Conservation (phyloP, 2,797 vertebrate species). For the Acipenser transmontanus region DNA sequence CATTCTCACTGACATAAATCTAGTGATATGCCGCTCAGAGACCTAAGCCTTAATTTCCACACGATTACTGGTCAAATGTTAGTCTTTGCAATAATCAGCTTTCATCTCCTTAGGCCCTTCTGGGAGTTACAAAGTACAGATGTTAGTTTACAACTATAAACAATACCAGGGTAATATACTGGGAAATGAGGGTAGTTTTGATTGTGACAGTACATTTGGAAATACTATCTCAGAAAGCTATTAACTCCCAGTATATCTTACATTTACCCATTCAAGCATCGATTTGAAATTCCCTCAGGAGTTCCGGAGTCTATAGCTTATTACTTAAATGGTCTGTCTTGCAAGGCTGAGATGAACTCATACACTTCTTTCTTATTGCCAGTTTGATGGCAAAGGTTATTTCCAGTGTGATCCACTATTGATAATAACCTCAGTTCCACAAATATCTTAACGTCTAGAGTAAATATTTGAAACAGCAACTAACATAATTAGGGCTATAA, state of each 20-base stretch:
- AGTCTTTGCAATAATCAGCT: background rate
- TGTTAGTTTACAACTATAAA: background rate
- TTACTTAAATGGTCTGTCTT: background rate
- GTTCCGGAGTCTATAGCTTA: background rate
- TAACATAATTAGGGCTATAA: too few relatives aligned
- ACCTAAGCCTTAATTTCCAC: background rate
- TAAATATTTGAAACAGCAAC: too few relatives aligned
- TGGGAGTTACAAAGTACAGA: background rate
- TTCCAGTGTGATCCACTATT: background rate
- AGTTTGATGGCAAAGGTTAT: constrained; percentile 4
- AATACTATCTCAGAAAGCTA: constrained; percentile 8
- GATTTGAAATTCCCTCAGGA: constrained; percentile 9
- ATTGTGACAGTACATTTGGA: constrained; percentile 15
- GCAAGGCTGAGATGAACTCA: constrained; percentile 1
- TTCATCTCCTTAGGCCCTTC: background rate
- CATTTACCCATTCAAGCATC: constrained; percentile 9
- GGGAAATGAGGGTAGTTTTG: constrained; percentile 7
- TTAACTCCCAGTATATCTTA: constrained; percentile 6
- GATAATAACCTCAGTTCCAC: too few relatives aligned
- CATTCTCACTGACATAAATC: background rate
- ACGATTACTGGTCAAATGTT: background rate
- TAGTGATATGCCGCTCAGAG: background rate
- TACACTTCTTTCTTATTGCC: constrained; percentile 12
- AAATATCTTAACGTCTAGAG: too few relatives aligned
- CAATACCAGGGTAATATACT: constrained; percentile 1